Evolutionary conservation across 2,888 invertebrate species (phyloP).

Genomic region (Polyommatus icarus): DNA sequence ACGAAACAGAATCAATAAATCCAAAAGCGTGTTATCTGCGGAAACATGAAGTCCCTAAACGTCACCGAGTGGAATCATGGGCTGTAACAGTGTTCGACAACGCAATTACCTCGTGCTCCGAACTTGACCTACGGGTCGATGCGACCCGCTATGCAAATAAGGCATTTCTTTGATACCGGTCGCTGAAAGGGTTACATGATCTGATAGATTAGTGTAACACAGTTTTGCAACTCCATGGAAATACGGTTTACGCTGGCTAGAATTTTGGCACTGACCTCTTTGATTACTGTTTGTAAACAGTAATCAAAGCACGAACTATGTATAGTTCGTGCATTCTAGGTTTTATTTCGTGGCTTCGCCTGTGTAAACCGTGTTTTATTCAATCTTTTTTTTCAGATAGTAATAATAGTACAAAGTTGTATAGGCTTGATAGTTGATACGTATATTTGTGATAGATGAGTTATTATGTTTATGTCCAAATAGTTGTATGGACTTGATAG

Average conservation of each 20-base stretch:
- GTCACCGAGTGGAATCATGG: conserved; percentile 51
- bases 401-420: too few species aligned
- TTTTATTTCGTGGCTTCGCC: too few species aligned
- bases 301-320: too few species aligned
- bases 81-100: conserved; percentile 63
- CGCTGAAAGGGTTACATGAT: conserved; percentile 36
- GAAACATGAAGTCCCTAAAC: conserved; percentile 6
- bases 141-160: conserved; percentile 73
- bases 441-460: too few species aligned
- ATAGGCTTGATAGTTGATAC: too few species aligned
- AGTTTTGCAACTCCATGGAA: neutral
- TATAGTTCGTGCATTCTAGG: too few species aligned
- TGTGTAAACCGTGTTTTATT: too few species aligned
- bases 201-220: conserved; percentile 28
- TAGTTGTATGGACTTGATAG: too few species aligned
- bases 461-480: too few species aligned
- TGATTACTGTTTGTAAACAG: neutral
- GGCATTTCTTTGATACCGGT: conserved; percentile 57
- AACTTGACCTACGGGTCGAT: conserved; percentile 77
- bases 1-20: neutral
- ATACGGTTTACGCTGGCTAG: neutral
- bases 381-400: too few species aligned
- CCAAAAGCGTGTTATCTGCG: neutral
- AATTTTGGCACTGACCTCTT: neutral
- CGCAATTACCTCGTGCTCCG: conserved; percentile 65